A percentile compares a stretch with the other conserved stretches of the same genome.
These are phyloP conservation scores for Callionymus lyra DNA, from an alignment of 2,113 vertebrate genomes.

Conservation along the genomic window DNA sequence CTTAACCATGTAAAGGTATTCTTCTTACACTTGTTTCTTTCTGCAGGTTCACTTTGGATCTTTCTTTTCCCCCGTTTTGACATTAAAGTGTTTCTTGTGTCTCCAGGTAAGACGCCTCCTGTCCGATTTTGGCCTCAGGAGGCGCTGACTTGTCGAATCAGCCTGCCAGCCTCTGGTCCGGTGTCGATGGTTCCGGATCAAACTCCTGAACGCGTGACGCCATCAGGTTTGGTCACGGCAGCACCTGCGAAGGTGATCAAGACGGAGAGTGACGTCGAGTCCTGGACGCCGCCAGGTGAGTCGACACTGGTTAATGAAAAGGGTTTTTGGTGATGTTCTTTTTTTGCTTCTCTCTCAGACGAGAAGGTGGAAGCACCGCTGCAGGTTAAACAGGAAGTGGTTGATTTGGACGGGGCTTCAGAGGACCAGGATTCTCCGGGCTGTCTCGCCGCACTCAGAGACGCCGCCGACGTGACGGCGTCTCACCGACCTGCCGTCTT, in stretches of 20 bases:
- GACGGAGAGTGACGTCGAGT: conserved; percentile 33
- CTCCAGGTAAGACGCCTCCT: conserved; percentile 4
- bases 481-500: conserved; percentile 7
- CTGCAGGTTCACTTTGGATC: too few species aligned
- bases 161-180: not conserved
- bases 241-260: conserved; percentile 27
- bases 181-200: not conserved
- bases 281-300: conserved; percentile 27
- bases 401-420: not conserved
- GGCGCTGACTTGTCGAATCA: not conserved
- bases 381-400: not conserved
- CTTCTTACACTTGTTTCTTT: too few species aligned
- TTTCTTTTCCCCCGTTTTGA: too few species aligned
- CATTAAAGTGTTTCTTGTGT: not conserved
- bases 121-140: conserved; percentile 1
- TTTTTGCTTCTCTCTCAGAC: too few species aligned
- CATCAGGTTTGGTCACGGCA: not conserved
- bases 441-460: too few species aligned
- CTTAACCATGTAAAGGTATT: too few species aligned
- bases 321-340: not conserved
- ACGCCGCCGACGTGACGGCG: conserved; percentile 2
- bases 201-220: not conserved
- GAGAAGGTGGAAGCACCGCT: not conserved
- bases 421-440: not conserved
- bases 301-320: conserved; percentile 10